phyloP scores from a whole-genome alignment of 2,888 invertebrate species.

The Cantharis rustica region DNA sequence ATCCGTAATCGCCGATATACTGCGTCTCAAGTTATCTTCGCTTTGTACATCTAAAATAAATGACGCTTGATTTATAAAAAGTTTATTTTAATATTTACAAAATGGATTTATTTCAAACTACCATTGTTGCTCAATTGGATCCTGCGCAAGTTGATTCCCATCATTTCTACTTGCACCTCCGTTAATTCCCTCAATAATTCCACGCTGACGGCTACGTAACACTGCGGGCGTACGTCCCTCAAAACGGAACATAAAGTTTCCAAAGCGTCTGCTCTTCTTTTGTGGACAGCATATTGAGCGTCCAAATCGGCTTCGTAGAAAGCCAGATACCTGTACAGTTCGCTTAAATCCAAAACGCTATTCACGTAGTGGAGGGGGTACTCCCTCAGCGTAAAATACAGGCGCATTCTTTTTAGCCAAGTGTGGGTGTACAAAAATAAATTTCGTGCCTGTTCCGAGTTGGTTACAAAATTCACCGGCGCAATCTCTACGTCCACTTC shows the following conservation, averaged over 20 bases:
- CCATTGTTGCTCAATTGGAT: conserved; percentile 49
- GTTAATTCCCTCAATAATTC: conserved; percentile 61
- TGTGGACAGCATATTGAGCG: conserved; percentile 62
- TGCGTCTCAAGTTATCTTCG: neutral
- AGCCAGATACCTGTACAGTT: conserved; percentile 68
- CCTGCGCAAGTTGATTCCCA: conserved; percentile 65
- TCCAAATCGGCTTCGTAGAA: conserved; percentile 75
- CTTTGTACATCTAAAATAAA: conserved; percentile 1
- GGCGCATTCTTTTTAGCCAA: conserved; percentile 64
- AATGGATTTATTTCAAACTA: neutral
- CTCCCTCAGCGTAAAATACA: conserved; percentile 64
- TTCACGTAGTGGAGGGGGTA: conserved; percentile 65
- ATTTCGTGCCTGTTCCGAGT: conserved; percentile 59
- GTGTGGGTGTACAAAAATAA: conserved; percentile 63
- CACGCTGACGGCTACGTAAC: conserved; percentile 57
- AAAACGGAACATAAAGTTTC: conserved; percentile 63
- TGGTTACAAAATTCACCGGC: conserved; percentile 48
- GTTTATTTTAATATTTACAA: neutral
- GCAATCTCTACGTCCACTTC: conserved; percentile 39
- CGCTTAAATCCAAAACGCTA: conserved; percentile 65
- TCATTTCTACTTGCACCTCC: conserved; percentile 66
- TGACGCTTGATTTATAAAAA: neutral
- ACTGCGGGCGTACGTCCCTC: conserved; percentile 62
- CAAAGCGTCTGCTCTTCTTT: conserved; percentile 63
- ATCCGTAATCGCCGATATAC: neutral